Evolutionary conservation across 2,888 invertebrate genomes (phyloP).

Genomic region (Leucophora obtusa): DNA sequence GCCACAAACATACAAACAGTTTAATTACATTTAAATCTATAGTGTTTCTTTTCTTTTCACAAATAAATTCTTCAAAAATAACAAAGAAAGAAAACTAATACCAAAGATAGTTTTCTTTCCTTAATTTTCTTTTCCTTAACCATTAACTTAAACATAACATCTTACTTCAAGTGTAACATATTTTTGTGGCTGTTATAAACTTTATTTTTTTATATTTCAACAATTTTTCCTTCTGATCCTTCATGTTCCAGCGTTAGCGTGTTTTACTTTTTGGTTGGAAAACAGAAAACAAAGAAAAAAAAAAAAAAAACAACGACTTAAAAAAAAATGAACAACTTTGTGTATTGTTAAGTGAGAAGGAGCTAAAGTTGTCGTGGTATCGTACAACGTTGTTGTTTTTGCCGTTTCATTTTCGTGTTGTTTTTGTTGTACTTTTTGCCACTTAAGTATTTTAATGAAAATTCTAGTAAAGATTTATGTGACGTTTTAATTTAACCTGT

Average conservation of each 20-base stretch:
- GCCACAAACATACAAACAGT: constrained; percentile 2
- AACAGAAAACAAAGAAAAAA: constrained; percentile 7
- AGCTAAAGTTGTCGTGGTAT: constrained; percentile 24
- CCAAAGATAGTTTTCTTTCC: background rate
- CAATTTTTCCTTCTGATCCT: background rate
- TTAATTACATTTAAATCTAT: background rate
- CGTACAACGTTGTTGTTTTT: background rate
- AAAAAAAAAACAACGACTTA: constrained; percentile 12
- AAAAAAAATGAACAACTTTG: constrained; percentile 34
- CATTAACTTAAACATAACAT: constrained; percentile 59
- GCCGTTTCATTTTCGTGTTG: background rate
- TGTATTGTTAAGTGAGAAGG: constrained; percentile 21
- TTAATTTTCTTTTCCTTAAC: constrained; percentile 25
- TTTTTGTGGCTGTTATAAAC: constrained; percentile 56
- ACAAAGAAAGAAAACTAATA: background rate
- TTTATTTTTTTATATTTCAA: background rate
- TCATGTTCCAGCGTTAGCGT: background rate
- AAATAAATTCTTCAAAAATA: background rate
- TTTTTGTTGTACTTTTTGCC: constrained; percentile 31
- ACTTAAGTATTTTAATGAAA: constrained; percentile 75
- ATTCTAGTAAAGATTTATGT: constrained; percentile 76
- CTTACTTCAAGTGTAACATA: constrained; percentile 59
- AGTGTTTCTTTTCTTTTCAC: background rate
- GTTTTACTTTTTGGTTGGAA: constrained; percentile 7
- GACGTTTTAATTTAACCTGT: constrained; percentile 76